Percentiles rank a stretch among this genome's conserved stretches.
phyloP scores from a whole-genome alignment of 2,113 vertebrate genomes.

The Xenopus borealis region DNA sequence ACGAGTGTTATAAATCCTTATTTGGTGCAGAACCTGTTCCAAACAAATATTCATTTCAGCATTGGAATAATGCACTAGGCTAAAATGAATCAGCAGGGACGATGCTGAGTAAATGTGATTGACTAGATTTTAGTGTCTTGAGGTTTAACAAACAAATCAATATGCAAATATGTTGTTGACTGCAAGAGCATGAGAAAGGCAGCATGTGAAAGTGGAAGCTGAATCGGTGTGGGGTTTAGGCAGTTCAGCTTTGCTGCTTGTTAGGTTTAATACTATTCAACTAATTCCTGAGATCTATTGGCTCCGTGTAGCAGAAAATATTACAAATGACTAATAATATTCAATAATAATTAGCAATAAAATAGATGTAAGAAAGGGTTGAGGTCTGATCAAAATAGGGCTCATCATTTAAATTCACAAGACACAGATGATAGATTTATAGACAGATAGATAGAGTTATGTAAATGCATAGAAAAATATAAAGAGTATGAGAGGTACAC shows the following conservation, averaged over 20 bases:
- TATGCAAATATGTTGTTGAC: slow-evolving; percentile 35
- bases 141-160: slow-evolving; percentile 34
- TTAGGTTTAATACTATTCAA: slow-evolving; percentile 25
- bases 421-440: too few relatives aligned
- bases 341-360: slow-evolving; percentile 9
- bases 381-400: neutral
- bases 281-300: slow-evolving; percentile 7
- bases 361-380: neutral
- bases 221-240: slow-evolving; percentile 13
- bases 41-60: too few relatives aligned
- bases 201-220: slow-evolving; percentile 16
- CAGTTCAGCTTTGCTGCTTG: slow-evolving; percentile 11
- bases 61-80: neutral
- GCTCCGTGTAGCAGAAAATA: neutral
- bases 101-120: slow-evolving; percentile 20
- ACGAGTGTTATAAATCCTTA: too few relatives aligned
- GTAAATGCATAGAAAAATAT: too few relatives aligned
- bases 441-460: too few relatives aligned
- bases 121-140: slow-evolving; percentile 28
- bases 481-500: too few relatives aligned
- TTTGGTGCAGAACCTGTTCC: too few relatives aligned
- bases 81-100: slow-evolving; percentile 21
- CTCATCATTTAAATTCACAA: neutral
- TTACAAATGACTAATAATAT: neutral
- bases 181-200: slow-evolving; percentile 11